Conservation (phyloP, 2,888 invertebrate genomes). For the Caradrina kadenii region DNA sequence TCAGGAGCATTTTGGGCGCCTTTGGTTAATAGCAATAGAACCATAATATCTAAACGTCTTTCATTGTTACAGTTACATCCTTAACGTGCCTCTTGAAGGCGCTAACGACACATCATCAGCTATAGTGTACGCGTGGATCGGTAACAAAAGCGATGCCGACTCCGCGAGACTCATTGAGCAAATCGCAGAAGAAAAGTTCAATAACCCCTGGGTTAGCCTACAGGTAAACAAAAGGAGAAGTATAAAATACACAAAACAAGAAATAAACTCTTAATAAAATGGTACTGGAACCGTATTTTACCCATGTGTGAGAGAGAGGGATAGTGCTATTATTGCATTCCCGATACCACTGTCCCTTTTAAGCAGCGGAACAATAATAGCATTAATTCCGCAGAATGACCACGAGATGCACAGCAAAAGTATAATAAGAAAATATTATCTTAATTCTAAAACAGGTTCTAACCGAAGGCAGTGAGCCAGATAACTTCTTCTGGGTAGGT, state of each 20-base stretch:
- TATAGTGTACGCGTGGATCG: slow-evolving; percentile 99
- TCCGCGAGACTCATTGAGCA: slow-evolving; percentile 96
- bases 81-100: slow-evolving; percentile 97
- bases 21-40: no score
- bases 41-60: background rate
- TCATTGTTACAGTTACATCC: slow-evolving; percentile 93
- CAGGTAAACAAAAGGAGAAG: slow-evolving; percentile 89
- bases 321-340: no score
- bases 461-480: slow-evolving; percentile 98
- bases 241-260: background rate
- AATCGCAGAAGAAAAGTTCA: slow-evolving; percentile 98
- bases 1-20: no score
- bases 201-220: slow-evolving; percentile 94
- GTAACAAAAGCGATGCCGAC: slow-evolving; percentile 95
- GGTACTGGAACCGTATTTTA: no score
- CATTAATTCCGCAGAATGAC: no score
- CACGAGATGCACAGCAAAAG: no score
- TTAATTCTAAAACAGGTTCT: slow-evolving; percentile 90
- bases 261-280: no score
- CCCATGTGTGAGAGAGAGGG: no score
- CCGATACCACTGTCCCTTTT: no score
- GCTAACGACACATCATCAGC: slow-evolving; percentile 94
- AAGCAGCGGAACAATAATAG: no score
- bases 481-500: slow-evolving; percentile 99
- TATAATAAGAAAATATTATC: background rate